These are phyloP conservation scores for Sylvilagus bachmani DNA, from an alignment of 2,113 vertebrate species.

Conservation along the genomic window DNA sequence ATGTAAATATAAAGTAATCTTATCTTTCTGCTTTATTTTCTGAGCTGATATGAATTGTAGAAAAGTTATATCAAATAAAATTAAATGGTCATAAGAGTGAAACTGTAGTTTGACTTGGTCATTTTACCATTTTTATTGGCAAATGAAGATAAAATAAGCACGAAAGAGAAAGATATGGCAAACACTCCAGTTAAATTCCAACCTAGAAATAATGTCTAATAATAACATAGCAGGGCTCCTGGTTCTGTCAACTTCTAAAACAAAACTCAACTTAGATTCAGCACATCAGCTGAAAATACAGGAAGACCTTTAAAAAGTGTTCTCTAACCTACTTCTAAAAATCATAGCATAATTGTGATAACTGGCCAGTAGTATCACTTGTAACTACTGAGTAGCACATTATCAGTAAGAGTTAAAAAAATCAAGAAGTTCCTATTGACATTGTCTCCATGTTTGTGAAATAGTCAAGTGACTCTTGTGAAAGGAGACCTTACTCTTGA, in stretches of 20 bases:
- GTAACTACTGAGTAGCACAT: slow-evolving; percentile 7
- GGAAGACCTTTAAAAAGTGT: neutral
- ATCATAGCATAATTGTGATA: neutral
- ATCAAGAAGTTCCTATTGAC: slow-evolving; percentile 1
- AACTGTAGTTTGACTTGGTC: slow-evolving; percentile 52
- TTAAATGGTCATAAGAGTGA: slow-evolving; percentile 4
- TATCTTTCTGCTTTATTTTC: neutral
- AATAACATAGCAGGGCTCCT: slow-evolving; percentile 37
- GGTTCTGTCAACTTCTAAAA: slow-evolving; percentile 63
- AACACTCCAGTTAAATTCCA: slow-evolving; percentile 49
- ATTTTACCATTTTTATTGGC: slow-evolving; percentile 44
- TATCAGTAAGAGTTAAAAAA: slow-evolving; percentile 52
- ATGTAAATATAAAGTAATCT: slow-evolving; percentile 20
- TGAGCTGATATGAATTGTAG: slow-evolving; percentile 46
- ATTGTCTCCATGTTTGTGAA: slow-evolving; percentile 31
- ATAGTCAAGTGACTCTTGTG: slow-evolving; percentile 5
- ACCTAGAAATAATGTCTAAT: slow-evolving; percentile 62
- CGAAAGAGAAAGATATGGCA: slow-evolving; percentile 40
- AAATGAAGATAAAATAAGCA: slow-evolving; percentile 48
- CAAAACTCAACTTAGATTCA: slow-evolving; percentile 53
- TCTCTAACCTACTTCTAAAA: slow-evolving; percentile 34
- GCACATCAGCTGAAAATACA: slow-evolving; percentile 29
- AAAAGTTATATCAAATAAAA: slow-evolving; percentile 45
- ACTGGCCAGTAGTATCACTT: neutral
- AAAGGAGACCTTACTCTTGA: slow-evolving; percentile 5